Percentiles rank a stretch among this genome's conserved stretches.
phyloP scores from a whole-genome alignment of 2,888 invertebrate genomes.

The Mylabris sibirica region DNA sequence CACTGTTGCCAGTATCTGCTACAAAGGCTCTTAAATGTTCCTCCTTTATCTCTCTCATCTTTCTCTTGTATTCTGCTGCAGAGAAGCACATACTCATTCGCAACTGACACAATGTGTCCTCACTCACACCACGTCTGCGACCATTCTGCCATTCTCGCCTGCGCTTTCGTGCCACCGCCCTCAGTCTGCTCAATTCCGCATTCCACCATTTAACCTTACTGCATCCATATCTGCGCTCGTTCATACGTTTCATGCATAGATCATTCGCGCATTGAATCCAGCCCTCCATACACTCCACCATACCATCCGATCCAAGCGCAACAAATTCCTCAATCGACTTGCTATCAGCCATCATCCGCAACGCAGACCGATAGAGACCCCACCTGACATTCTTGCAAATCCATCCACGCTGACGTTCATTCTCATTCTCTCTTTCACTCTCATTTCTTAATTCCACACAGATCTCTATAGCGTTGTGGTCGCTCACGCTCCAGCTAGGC shows the following conservation, averaged over 20 bases:
- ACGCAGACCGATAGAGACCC: too few species aligned
- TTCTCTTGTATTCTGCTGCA: neutral
- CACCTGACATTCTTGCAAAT: neutral
- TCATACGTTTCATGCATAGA: neutral
- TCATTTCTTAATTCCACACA: too few species aligned
- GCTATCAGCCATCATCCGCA: too few species aligned
- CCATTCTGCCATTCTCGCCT: neutral
- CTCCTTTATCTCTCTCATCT: neutral
- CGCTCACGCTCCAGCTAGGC: constrained; percentile 12
- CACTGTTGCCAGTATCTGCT: neutral
- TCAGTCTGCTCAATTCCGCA: neutral
- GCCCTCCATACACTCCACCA: neutral
- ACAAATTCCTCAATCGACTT: too few species aligned
- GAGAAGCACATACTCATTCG: neutral
- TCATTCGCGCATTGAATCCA: neutral
- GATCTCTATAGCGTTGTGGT: constrained; percentile 19
- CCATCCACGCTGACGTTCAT: neutral
- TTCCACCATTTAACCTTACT: neutral
- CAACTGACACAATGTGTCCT: too few species aligned
- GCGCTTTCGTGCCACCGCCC: neutral
- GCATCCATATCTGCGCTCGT: too few species aligned
- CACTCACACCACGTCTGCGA: neutral
- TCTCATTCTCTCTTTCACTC: neutral
- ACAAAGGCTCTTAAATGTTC: constrained; percentile 6
- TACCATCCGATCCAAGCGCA: neutral